These are phyloP conservation scores for Sinocyclocheilus rhinocerous DNA, from an alignment of 2,113 vertebrate species.

Conservation along the genomic window DNA sequence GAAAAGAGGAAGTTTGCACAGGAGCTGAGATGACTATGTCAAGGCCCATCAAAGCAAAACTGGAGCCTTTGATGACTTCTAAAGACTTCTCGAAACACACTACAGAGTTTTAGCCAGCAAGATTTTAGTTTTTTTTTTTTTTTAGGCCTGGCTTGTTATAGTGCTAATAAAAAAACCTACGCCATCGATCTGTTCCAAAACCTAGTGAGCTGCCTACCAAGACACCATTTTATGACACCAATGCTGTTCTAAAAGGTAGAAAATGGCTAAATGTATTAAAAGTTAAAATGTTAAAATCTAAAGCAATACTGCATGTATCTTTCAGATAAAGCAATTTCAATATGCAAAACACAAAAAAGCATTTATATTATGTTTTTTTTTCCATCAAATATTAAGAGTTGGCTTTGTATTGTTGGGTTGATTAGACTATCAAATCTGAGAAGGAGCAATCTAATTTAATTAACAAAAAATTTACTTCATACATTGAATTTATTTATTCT, in stretches of 20 bases:
- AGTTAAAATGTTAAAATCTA: not conserved
- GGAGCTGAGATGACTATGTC: slow-evolving; percentile 9
- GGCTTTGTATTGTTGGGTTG: not conserved
- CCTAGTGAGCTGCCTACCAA: not conserved
- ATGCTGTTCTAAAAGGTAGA: not conserved
- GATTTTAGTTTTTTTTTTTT: not conserved
- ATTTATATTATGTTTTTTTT: not conserved
- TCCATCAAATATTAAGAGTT: not conserved
- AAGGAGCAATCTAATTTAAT: not conserved
- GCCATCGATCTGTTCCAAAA: not conserved
- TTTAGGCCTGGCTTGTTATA: not conserved
- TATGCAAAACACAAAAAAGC: too few relatives aligned
- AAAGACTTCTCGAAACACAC: not conserved
- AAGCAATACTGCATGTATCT: not conserved
- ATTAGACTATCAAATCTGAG: not conserved
- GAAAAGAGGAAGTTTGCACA: not conserved
- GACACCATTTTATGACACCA: not conserved
- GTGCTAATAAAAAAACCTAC: not conserved
- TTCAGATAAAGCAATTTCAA: too few relatives aligned
- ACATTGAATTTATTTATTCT: too few relatives aligned
- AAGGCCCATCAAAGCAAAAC: slow-evolving; percentile 11
- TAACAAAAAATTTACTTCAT: too few relatives aligned
- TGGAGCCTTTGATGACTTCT: slow-evolving; percentile 26
- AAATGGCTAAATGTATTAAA: not conserved
- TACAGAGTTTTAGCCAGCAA: not conserved